Percentiles rank a stretch among this genome's conserved stretches.
Evolutionary conservation across 2,888 invertebrate genomes (phyloP).

Genomic region (Agrochola lychnidis): DNA sequence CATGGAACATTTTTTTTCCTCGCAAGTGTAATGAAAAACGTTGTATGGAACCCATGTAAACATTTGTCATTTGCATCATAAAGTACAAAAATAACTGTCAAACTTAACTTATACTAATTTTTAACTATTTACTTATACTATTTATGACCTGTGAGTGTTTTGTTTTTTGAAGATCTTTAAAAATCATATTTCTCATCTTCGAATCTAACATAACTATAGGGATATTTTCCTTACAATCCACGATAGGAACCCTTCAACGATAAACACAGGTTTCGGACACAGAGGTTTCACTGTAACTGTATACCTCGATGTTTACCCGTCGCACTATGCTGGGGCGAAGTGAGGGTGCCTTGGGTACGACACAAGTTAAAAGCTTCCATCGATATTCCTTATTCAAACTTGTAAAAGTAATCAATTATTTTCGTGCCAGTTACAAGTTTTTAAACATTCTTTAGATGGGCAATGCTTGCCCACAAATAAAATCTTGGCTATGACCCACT

Average conservation of each 20-base stretch:
- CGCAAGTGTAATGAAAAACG: background rate
- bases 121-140: background rate
- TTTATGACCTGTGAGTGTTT: background rate
- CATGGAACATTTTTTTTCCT: no score
- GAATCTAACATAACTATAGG: background rate
- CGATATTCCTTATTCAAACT: background rate
- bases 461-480: background rate
- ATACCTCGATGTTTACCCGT: constrained; percentile 48
- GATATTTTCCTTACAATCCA: constrained; percentile 31
- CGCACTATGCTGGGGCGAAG: background rate
- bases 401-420: background rate
- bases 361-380: background rate
- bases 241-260: constrained; percentile 15
- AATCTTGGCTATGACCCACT: background rate
- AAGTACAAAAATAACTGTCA: no score
- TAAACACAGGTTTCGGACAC: constrained; percentile 35
- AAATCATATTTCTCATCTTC: background rate
- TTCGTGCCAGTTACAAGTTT: background rate
- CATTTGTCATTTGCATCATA: background rate
- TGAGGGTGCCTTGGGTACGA: background rate
- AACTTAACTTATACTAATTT: background rate
- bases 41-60: background rate
- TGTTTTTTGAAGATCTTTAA: background rate
- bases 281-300: constrained; percentile 44
- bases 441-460: background rate